Conservation (phyloP, 2,797 vertebrate species). For the Sciurus vulgaris region DNA sequence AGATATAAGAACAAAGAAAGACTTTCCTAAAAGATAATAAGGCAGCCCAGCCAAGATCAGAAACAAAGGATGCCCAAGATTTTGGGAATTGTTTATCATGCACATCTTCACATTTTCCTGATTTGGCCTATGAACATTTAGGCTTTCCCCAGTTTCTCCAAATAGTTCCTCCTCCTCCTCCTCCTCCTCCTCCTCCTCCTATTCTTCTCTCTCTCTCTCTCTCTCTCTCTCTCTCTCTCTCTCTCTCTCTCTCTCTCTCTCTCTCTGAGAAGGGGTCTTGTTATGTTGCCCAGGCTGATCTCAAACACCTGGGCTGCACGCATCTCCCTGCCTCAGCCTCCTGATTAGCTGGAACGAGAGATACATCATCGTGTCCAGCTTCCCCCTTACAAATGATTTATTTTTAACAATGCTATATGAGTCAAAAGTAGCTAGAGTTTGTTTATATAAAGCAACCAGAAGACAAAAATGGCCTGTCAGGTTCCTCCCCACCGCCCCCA, state of each 20-base stretch:
- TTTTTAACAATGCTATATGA: not conserved
- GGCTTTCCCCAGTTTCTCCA: not conserved
- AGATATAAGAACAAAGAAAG: not conserved
- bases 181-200: too few species aligned
- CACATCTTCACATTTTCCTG: not conserved
- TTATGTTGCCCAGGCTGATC: not conserved
- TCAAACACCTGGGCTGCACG: not conserved
- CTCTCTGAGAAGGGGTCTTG: not conserved
- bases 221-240: too few species aligned
- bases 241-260: too few species aligned
- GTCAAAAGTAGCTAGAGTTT: not conserved
- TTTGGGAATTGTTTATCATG: not conserved
- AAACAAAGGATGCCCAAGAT: not conserved
- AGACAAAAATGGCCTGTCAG: not conserved
- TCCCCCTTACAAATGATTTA: not conserved
- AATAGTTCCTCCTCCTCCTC: not conserved
- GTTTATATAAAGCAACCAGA: not conserved
- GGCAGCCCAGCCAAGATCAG: not conserved
- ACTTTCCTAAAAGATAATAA: not conserved
- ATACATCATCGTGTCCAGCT: not conserved
- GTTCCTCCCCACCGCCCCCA: too few species aligned
- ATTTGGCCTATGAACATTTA: not conserved
- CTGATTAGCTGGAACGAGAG: not conserved
- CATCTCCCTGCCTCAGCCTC: not conserved
- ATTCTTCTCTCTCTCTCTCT: too few species aligned